Evolutionary conservation across 2,113 vertebrate species (phyloP).

Genomic region (Lagopus muta): DNA sequence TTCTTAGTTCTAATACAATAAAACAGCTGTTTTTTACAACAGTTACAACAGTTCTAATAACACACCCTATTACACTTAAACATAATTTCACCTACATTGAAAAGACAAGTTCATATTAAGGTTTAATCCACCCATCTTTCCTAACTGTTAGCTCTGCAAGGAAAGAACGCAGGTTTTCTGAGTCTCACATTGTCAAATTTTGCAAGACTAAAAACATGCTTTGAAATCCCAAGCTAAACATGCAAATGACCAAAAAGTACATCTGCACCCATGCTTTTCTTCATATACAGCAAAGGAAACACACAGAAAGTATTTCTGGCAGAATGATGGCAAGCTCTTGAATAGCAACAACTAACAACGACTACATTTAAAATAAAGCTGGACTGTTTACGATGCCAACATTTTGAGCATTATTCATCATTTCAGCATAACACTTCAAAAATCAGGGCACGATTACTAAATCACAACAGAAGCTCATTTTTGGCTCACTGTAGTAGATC

Average conservation of each 20-base stretch:
- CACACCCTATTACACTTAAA: not conserved
- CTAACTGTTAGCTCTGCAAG: not conserved
- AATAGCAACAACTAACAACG: not conserved
- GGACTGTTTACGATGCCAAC: not conserved
- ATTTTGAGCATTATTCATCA: not conserved
- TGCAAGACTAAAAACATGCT: not conserved
- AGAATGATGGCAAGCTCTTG: not conserved
- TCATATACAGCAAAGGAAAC: not conserved
- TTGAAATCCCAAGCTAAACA: not conserved
- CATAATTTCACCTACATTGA: not conserved
- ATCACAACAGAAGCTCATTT: not conserved
- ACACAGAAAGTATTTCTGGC: not conserved
- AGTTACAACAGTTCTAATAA: too few species aligned
- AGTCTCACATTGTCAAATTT: not conserved
- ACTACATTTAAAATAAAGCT: not conserved
- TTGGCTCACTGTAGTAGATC: not conserved
- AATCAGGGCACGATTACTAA: not conserved
- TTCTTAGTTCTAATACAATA: not conserved
- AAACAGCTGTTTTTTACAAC: too few species aligned
- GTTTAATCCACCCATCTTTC: not conserved
- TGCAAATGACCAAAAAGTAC: not conserved
- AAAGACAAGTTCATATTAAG: fast-evolving
- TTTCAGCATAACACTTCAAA: not conserved
- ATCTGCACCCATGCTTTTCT: not conserved
- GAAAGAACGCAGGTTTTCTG: fast-evolving